Evolutionary conservation across 1,140 invertebrate genomes (phyloP), one percentile per base, ranked within the genome.

Genomic region (Ylistrum balloti): DNA sequence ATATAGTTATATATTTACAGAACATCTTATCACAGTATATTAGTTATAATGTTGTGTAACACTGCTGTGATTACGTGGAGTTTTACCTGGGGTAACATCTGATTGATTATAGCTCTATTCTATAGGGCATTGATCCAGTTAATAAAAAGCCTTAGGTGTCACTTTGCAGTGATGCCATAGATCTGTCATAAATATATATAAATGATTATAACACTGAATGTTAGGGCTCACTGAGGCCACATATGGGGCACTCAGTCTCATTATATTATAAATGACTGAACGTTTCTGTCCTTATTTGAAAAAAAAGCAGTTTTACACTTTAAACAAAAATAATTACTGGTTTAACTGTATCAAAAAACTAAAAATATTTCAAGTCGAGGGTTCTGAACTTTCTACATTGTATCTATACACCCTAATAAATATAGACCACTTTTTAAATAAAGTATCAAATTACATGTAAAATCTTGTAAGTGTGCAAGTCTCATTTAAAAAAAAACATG

Each of bases 21-120:
- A 74, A 45, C 17, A 45, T 45, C 10, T 45, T 45, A 17, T 1
- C 41, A 0, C 5, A 28, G 22, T 28, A 74, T 28, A 9, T 48
- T 22, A 5, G 56, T 7, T 28, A 74, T 74, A 28, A 74, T 11
- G 28, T 74, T 74, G 56, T 1, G 28, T 28, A 28, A 74, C n/a
- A 5, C 7, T 28, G 22, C 56, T 74, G 56, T 17, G 56, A 28
- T 74, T 74, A 74, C 56, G 22, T 74, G 56, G n/a, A n/a, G 5
- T 74, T 74, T 74, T 74, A 74, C 56, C 56, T 74, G 56, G 56
- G 56, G 56, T 74, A 28, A 74, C 17, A 74, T n/a, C 56, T 74
- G 56, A 74, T 74, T 74, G 56, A 74, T 74, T 74, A n/a, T 74
- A 74, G 56, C 22, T n/a, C 56, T 17, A 1, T 74, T 74, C 28